Evolutionary conservation across 2,888 invertebrate genomes (phyloP), one percentile per base, ranked within the genome.

Genomic region (Iphiclides podalirius): DNA sequence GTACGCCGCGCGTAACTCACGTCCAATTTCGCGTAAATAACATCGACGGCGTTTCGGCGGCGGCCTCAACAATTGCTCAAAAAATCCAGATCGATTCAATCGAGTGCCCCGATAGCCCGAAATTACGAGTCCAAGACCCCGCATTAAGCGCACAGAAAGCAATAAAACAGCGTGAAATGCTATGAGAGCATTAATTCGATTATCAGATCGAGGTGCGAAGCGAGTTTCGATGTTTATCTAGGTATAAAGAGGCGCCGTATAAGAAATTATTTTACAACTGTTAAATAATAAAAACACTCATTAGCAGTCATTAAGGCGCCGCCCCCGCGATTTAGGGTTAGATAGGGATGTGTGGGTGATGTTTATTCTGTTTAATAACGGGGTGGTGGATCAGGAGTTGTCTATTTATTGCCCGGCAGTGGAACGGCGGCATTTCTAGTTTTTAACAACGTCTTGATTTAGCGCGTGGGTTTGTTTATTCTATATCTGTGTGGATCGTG

Each of bases 171-270:
- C 84, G 83, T 86, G 85, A 87, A 87, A 86, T 83, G 79, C 74
- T 85, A 81, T 66, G 73, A 85, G 83, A 85, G 83, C 71, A 81
- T 85, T 86, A 87, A 88, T 86, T 85, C 86, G 86, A 86, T 87
- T 87, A 87, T 87, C 87, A 87, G 88, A 88, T 87, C 62, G 82
- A 87, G 84, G 87, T 87, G 88, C 75, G 84, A 88, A 88, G 86
- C 86, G 86, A 74, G 84, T 84, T 87, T 82, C 70, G 88, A 88
- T 88, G 88, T 87, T 88, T 88, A 87, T 88, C 88, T 87, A 85
- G 78, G 84, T 77, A 83, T 85, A 86, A 86, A 85, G 84, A 87
- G 84, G 83, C 75, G 72, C 79, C 75, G 72, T 80, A 78, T 78
- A 81, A 83, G 84, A 83, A 87, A 87, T 87, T 85, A 87, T 87